Percentiles rank a stretch among this genome's conserved stretches.
Evolutionary conservation across 64 coral and sea anemone genomes (phyloP).

Genomic region (Stylophora pistillata): DNA sequence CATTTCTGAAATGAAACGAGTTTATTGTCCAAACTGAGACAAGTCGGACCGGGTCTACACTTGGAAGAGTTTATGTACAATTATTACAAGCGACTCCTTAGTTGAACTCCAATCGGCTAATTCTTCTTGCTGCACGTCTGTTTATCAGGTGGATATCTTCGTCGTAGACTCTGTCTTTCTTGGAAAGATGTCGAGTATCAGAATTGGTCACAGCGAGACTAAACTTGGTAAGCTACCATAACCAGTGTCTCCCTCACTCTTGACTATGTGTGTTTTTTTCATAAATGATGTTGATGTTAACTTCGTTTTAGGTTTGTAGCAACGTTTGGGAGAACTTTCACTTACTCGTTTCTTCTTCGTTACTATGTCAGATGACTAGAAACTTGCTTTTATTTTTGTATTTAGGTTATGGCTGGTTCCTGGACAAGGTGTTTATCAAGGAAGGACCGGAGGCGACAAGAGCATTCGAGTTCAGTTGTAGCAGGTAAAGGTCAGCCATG

Average conservation of each 20-base stretch:
- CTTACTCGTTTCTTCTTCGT: no score
- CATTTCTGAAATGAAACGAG: no score
- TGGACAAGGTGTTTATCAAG: conserved; percentile 84
- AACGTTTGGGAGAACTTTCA: no score
- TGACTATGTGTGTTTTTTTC: background rate
- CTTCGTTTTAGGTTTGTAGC: background rate
- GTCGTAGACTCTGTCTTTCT: conserved; percentile 82
- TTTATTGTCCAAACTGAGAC: no score
- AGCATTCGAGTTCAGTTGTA: conserved; percentile 81
- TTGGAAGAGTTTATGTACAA: no score
- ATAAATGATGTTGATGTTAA: background rate
- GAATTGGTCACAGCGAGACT: conserved; percentile 87
- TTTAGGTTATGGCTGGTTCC: conserved; percentile 88
- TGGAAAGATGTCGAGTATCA: conserved; percentile 76
- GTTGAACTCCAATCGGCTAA: no score
- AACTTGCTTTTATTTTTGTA: background rate
- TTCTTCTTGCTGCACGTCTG: no score
- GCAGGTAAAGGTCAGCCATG: conserved; percentile 4
- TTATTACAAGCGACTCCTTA: no score
- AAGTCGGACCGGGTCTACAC: no score
- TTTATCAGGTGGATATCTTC: conserved; percentile 81
- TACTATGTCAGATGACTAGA: background rate
- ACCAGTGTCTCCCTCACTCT: background rate
- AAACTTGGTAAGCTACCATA: conserved; percentile 61
- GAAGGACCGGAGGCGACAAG: conserved; percentile 85